Percentiles rank a stretch among this genome's conserved stretches.
Conservation (phyloP, 2,797 vertebrate species). For the Sebastes taczanowskii region DNA sequence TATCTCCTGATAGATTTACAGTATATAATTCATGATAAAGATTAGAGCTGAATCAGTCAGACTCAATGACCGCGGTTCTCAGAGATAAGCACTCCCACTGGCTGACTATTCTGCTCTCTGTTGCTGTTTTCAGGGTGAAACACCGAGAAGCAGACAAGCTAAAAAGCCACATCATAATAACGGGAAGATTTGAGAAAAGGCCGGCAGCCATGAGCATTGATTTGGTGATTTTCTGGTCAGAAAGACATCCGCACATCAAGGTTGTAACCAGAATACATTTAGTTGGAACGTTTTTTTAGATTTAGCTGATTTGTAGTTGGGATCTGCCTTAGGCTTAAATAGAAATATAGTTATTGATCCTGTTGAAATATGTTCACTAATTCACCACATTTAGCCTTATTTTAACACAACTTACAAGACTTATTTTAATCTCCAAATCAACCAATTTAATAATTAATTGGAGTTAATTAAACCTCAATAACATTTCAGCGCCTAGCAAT, state of each 20-base stretch:
- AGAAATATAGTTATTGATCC: not conserved
- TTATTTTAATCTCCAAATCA: not conserved
- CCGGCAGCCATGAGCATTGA: not conserved
- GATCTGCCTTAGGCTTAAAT: not conserved
- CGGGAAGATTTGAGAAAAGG: slow-evolving; percentile 8
- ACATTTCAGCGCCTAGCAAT: not conserved
- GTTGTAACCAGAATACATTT: not conserved
- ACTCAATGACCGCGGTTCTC: slow-evolving; percentile 31
- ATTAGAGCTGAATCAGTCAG: slow-evolving; percentile 55
- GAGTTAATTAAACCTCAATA: not conserved
- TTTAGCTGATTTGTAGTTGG: not conserved
- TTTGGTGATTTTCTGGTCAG: not conserved
- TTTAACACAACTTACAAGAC: not conserved
- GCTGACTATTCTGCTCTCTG: slow-evolving; percentile 18
- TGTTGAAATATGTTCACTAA: not conserved
- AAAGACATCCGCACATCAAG: not conserved
- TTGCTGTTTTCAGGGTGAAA: slow-evolving; percentile 35
- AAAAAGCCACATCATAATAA: slow-evolving; percentile 11
- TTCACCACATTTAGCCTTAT: not conserved
- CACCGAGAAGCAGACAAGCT: not conserved
- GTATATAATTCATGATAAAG: slow-evolving; percentile 45
- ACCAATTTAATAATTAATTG: slow-evolving; percentile 7
- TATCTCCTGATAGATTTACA: slow-evolving; percentile 45
- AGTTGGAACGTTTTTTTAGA: not conserved
- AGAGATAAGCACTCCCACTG: slow-evolving; percentile 51